Base-by-base conservation (phyloP, 2,888 invertebrate species). In the Bellardia pandia region DNA sequence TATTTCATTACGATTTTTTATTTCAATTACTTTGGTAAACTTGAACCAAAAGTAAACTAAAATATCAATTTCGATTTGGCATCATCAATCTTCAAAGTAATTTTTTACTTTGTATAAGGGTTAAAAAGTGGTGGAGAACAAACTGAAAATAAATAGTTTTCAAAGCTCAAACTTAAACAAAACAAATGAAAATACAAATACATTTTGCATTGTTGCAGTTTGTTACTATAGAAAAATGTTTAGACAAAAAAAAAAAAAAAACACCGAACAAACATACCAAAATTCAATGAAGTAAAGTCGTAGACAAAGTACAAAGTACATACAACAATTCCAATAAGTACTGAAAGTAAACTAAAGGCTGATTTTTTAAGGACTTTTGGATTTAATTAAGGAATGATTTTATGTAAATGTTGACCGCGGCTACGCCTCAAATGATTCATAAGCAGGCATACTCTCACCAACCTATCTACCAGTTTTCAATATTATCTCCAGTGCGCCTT, bases 11-110 rank as follows among this genome's bases (percentile, higher is more conserved):
- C 45, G 11, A 45, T 30, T 51, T 76, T 69, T 71, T 71, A 23
- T 82, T 82, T 76, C 69, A 82, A 82, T 76, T 76, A 69, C 66
- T 85, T 74, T 72, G 40, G 40, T 79, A 85, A 85, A 85, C 60
- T 85, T 85, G 33, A 68, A 79, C 72, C 51, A 66, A 42, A 53
- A 85, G 45, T 68, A 83, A 83, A 83, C 69, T 86, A 71, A 86
- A 83, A 79, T 83, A 83, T 83, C 82, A 82, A 71, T 79, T 86
- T 71, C 75, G 51, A 48, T 83, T 83, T 71, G 78, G 48, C 75
- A 76, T 83, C 76, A 83, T 86, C 83, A 86, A 86, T 86, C 78
- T 82, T 75, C 53, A n/a, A 79, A 76, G 79, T 79, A 64, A 53
- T 58, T 79, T 76, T 68, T 30, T n/a, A 45, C 30, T 64, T 72